Conservation (phyloP, 2,797 vertebrate genomes). For the Microctenopoma lineatum region DNA sequence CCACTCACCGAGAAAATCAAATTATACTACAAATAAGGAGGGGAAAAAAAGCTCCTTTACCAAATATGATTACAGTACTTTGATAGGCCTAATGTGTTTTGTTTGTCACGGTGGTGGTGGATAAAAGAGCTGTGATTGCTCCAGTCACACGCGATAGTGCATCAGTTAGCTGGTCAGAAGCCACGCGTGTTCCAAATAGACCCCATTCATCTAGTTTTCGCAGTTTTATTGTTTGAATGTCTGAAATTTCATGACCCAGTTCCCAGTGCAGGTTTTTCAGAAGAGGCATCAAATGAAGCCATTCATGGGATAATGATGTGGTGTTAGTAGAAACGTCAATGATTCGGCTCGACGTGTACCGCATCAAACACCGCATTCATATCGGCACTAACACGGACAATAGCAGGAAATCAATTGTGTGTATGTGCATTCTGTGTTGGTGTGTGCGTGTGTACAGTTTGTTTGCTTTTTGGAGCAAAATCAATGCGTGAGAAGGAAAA, state of each 20-base stretch:
- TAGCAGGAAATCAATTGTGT: slow-evolving; percentile 58
- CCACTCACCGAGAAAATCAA: slow-evolving; percentile 59
- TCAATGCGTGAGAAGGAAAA: slow-evolving; percentile 27
- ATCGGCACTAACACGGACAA: slow-evolving; percentile 53
- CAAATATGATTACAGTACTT: slow-evolving; percentile 60
- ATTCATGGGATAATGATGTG: slow-evolving; percentile 52
- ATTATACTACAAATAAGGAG: slow-evolving; percentile 54
- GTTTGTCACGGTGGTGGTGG: slow-evolving; percentile 48
- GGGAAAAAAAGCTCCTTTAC: slow-evolving; percentile 26
- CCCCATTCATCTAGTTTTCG: slow-evolving; percentile 45
- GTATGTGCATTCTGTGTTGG: slow-evolving; percentile 22
- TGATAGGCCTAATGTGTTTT: slow-evolving; percentile 64
- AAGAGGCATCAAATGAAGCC: slow-evolving; percentile 55
- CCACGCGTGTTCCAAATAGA: slow-evolving; percentile 38
- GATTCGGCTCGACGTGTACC: slow-evolving; percentile 38
- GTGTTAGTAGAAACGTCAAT: slow-evolving; percentile 59
- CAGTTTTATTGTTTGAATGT: slow-evolving; percentile 56
- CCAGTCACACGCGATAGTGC: slow-evolving; percentile 43
- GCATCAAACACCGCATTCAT: slow-evolving; percentile 68
- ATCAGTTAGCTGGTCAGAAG: slow-evolving; percentile 48
- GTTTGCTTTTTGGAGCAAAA: slow-evolving; percentile 36
- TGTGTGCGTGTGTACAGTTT: slow-evolving; percentile 18
- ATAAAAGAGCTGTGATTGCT: slow-evolving; percentile 46
- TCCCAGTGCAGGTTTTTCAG: slow-evolving; percentile 58
- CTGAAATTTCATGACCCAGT: slow-evolving; percentile 63